These are phyloP conservation scores for Drosophila nigritarsus DNA, from an alignment of 2,888 invertebrate genomes.

Conservation along the genomic window DNA sequence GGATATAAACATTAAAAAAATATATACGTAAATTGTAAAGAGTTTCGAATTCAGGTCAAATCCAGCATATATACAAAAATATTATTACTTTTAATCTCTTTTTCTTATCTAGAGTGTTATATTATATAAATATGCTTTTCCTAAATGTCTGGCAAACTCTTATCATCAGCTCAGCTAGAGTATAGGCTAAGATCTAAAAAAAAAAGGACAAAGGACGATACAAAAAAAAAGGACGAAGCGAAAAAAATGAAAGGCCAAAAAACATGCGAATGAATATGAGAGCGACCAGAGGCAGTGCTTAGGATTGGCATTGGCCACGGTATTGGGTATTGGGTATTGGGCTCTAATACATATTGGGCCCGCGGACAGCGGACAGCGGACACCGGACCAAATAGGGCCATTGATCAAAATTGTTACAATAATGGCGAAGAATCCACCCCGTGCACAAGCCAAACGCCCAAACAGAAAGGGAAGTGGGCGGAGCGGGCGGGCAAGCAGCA, in stretches of 20 bases:
- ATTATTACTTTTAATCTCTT: neutral
- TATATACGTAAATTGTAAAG: fast-evolving
- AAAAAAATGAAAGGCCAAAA: slow-evolving; percentile 37
- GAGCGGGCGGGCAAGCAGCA: slow-evolving; percentile 16
- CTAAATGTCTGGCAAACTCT: neutral
- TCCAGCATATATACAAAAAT: neutral
- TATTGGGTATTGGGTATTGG: slow-evolving; percentile 4
- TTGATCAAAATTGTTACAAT: slow-evolving; percentile 83
- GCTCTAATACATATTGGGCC: slow-evolving; percentile 26
- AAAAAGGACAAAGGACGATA: slow-evolving; percentile 47
- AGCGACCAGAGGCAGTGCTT: slow-evolving; percentile 27
- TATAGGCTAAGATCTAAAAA: slow-evolving; percentile 19
- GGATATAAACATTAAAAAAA: neutral
- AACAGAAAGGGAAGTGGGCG: neutral
- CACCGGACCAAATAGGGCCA: slow-evolving; percentile 74
- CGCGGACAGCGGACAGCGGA: slow-evolving; percentile 36
- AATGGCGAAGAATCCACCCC: slow-evolving; percentile 83
- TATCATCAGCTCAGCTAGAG: slow-evolving; percentile 6
- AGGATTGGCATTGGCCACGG: slow-evolving; percentile 31
- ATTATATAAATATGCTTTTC: neutral
- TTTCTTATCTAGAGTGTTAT: neutral
- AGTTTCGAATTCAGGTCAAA: neutral
- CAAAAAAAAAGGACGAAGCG: slow-evolving; percentile 24
- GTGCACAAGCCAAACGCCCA: slow-evolving; percentile 50
- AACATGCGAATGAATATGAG: slow-evolving; percentile 69